Evolutionary conservation across 2,113 vertebrate species (phyloP).

Genomic region (Myocastor coypus): DNA sequence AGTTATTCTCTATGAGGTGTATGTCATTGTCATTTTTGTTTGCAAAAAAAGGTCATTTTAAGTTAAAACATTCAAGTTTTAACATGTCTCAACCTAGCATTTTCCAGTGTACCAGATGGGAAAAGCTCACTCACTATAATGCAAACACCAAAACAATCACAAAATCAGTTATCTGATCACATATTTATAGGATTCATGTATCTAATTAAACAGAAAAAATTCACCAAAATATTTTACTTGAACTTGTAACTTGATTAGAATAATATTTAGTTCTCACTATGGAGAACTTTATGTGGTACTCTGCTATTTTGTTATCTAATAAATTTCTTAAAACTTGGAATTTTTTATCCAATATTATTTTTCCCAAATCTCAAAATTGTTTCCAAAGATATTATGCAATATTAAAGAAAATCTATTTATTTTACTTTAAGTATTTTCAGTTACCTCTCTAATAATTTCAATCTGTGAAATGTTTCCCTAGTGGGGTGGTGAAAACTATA

Average conservation of each 20-base stretch:
- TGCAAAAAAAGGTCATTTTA: constrained; percentile 27
- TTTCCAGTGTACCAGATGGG: background rate
- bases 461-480: background rate
- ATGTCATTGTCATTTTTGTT: constrained; percentile 42
- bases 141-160: background rate
- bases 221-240: background rate
- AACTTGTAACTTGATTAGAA: background rate
- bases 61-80: constrained; percentile 35
- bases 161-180: background rate
- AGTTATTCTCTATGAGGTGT: background rate
- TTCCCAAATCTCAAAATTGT: background rate
- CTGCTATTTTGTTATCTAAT: background rate
- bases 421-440: constrained; percentile 43
- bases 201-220: background rate
- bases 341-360: constrained; percentile 16
- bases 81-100: background rate
- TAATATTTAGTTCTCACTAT: constrained; percentile 21
- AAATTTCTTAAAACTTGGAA: constrained; percentile 29
- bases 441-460: constrained; percentile 36
- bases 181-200: background rate
- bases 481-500: background rate
- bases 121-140: constrained; percentile 11
- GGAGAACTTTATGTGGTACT: constrained; percentile 3
- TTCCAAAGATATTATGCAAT: constrained; percentile 26
- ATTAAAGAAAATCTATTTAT: constrained; percentile 43